These are phyloP conservation scores for Miniopterus natalensis DNA, from an alignment of 2,113 vertebrate genomes.

Conservation along the genomic window DNA sequence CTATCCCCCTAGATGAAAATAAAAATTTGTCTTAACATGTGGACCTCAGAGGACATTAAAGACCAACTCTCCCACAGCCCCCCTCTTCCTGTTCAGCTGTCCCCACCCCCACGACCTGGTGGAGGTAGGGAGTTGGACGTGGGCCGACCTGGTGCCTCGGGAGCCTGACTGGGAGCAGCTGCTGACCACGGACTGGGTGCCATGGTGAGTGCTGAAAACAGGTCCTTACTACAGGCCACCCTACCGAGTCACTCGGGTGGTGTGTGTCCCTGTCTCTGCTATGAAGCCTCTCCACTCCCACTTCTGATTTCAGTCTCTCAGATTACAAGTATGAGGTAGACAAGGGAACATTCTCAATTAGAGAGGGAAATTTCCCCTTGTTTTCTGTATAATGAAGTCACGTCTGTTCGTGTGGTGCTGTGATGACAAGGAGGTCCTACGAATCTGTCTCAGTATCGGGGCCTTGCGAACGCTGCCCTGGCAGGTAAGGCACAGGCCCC, in stretches of 20 bases:
- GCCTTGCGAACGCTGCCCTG: neutral
- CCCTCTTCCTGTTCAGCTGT: neutral
- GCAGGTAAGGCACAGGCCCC: neutral
- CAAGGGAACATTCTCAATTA: neutral
- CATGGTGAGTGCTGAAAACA: rapidly evolving
- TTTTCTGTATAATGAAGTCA: too few relatives aligned
- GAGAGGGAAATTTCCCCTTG: neutral
- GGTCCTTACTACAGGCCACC: neutral
- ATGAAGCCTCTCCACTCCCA: neutral
- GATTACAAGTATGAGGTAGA: neutral
- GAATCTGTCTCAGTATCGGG: neutral
- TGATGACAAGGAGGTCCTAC: neutral
- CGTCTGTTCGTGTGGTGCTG: rapidly evolving
- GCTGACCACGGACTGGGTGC: neutral
- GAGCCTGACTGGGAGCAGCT: neutral
- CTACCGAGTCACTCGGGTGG: rapidly evolving
- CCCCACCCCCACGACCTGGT: neutral
- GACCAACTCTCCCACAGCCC: neutral
- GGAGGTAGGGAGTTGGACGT: neutral
- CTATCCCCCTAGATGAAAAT: neutral
- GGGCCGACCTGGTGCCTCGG: neutral
- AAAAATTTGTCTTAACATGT: neutral
- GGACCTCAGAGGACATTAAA: neutral
- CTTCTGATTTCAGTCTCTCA: neutral
- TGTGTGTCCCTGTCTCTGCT: neutral